phyloP scores from a whole-genome alignment of 2,888 invertebrate genomes.

The Trachelus stipa region DNA sequence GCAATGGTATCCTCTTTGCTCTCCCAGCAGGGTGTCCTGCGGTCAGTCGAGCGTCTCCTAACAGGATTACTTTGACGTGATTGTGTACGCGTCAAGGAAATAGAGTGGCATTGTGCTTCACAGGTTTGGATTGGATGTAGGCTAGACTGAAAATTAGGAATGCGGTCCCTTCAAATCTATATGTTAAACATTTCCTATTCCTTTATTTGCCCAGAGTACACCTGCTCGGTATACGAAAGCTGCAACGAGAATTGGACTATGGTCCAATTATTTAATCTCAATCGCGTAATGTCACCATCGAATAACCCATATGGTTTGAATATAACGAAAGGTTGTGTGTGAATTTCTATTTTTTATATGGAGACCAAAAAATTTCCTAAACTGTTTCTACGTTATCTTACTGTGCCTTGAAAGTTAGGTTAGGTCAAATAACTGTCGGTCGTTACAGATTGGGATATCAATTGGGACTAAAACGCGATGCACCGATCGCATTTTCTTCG shows the following conservation, averaged over 20 bases:
- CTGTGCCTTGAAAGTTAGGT: neutral
- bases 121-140: conserved; percentile 38
- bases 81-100: conserved; percentile 65
- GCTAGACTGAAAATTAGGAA: conserved; percentile 55
- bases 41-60: conserved; percentile 59
- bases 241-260: neutral
- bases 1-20: conserved; percentile 39
- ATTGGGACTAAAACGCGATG: neutral
- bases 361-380: neutral
- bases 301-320: neutral
- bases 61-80: conserved; percentile 63
- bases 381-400: neutral
- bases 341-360: neutral
- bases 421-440: neutral
- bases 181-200: conserved; percentile 44
- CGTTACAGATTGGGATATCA: neutral
- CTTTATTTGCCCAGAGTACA: conserved; percentile 26
- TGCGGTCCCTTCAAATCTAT: conserved; percentile 45
- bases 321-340: neutral
- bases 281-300: neutral
- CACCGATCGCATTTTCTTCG: neutral
- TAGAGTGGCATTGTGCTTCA: conserved; percentile 58
- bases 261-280: neutral
- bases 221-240: conserved; percentile 17
- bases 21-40: conserved; percentile 55